A percentile compares a stretch with the other conserved stretches of the same genome.
Conservation (phyloP, 2,113 vertebrate species). For the Oreocharis arfaki region DNA sequence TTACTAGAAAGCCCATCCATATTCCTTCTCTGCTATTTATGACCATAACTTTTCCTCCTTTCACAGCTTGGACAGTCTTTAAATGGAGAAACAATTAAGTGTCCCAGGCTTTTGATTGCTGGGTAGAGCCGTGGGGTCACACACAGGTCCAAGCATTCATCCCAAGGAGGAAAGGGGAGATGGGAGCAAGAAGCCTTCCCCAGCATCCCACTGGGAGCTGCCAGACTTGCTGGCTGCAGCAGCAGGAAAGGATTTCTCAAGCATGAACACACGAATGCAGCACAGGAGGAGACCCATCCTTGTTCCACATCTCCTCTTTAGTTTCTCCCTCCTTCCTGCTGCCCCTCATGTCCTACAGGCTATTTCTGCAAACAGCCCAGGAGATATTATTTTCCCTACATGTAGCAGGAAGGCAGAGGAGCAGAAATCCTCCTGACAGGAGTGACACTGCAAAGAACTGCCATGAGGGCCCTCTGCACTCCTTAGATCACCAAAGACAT, state of each 20-base stretch:
- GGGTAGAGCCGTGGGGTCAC: neutral
- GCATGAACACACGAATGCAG: fast-evolving
- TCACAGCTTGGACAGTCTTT: neutral
- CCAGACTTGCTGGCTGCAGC: neutral
- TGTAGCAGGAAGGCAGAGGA: neutral
- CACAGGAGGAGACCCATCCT: neutral
- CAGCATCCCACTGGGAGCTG: neutral
- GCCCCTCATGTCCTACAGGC: neutral
- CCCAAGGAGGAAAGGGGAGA: neutral
- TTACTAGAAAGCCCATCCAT: neutral
- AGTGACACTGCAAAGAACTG: neutral
- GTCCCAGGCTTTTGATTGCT: neutral
- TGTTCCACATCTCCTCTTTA: neutral
- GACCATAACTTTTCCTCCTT: neutral
- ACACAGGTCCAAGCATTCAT: neutral
- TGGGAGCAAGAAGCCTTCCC: neutral
- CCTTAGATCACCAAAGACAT: neutral
- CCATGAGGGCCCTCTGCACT: fast-evolving
- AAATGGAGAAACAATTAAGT: neutral
- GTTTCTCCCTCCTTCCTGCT: neutral
- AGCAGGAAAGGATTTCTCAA: neutral
- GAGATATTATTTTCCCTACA: fast-evolving
- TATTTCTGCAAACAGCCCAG: neutral
- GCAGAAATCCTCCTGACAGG: neutral
- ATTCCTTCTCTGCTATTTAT: neutral